Evolutionary conservation across 2,113 vertebrate species (phyloP), one percentile per base, ranked within the genome.

Genomic region (Scophthalmus maximus): DNA sequence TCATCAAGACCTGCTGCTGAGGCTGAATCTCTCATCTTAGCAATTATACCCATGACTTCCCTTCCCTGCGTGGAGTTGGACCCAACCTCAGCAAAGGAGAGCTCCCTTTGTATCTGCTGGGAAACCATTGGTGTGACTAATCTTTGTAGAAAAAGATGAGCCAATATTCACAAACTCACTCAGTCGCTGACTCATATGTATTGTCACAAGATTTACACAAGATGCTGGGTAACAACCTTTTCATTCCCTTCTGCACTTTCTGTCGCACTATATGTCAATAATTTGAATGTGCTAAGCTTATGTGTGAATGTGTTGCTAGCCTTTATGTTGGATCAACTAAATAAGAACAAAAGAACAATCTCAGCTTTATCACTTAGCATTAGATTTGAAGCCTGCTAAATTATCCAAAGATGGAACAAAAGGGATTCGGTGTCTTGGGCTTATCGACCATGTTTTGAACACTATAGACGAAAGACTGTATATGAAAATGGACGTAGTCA

Each of bases 1-100:
- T 68, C 46, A 76, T 80, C 57, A n/a, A 65, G 78, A 85, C 80
- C 82, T 62, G 68, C 61, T 80, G 76, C 68, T n/a, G 32, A 34
- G 68, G 64, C 62, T 11, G 71, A 74, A 72, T 79, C 74, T 76
- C 76, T 87, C 78, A 75, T 80, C 42, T 56, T 25, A 47, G 47
- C 75, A 87, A 86, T 88, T 84, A 90, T 78, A 82, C 57, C 65
- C 70, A 66, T 69, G 65, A 74, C 76, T 83, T 83, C 55, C n/a
- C 65, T 71, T 68, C 25, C 60, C 57, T 44, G 42, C 42, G 18
- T 62, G 52, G 55, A 73, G 44, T 38, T 59, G 47, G 73, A 87
- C 70, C 53, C 40, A 68, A 65, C 46, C 69, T 52, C 72, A 38
- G 68, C 71, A 52, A 29, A 74, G 73, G 60, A 75, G 52, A 80